A percentile compares a stretch with the other conserved stretches of the same genome.
phyloP scores from a whole-genome alignment of 2,888 invertebrate genomes.

The Osmoderma eremita region DNA sequence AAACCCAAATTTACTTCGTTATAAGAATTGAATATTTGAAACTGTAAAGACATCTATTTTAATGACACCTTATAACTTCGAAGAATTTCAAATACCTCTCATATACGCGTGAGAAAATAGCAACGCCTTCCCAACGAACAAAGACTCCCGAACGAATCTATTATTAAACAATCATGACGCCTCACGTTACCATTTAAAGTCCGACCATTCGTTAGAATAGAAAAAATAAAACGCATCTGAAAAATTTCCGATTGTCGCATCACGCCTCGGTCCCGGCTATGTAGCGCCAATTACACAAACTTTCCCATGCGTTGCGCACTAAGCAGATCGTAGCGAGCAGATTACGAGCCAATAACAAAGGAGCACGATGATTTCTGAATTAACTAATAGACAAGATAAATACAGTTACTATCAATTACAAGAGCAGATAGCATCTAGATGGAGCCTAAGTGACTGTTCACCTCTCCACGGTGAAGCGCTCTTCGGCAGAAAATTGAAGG shows the following conservation, averaged over 20 bases:
- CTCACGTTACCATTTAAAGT: background rate
- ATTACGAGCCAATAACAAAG: slow-evolving; percentile 37
- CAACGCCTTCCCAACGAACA: slow-evolving; percentile 16
- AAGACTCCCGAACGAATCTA: slow-evolving; percentile 19
- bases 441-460: slow-evolving; percentile 37
- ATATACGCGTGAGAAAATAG: slow-evolving; percentile 20
- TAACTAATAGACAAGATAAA: slow-evolving; percentile 44
- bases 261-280: background rate
- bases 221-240: slow-evolving; percentile 28
- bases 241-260: slow-evolving; percentile 18
- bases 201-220: background rate
- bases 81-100: too few relatives aligned
- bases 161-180: slow-evolving; percentile 17
- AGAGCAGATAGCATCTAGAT: slow-evolving; percentile 41
- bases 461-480: slow-evolving; percentile 24
- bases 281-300: slow-evolving; percentile 38
- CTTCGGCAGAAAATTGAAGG: slow-evolving; percentile 37
- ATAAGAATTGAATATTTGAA: too few relatives aligned
- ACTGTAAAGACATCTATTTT: too few relatives aligned
- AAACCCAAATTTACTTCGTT: too few relatives aligned
- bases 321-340: slow-evolving; percentile 38
- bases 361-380: slow-evolving; percentile 40
- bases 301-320: slow-evolving; percentile 40
- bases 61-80: too few relatives aligned
- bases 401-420: slow-evolving; percentile 43